These are phyloP conservation scores for Dreissena rostriformis DNA, from an alignment of 1,140 invertebrate species.

Conservation along the genomic window DNA sequence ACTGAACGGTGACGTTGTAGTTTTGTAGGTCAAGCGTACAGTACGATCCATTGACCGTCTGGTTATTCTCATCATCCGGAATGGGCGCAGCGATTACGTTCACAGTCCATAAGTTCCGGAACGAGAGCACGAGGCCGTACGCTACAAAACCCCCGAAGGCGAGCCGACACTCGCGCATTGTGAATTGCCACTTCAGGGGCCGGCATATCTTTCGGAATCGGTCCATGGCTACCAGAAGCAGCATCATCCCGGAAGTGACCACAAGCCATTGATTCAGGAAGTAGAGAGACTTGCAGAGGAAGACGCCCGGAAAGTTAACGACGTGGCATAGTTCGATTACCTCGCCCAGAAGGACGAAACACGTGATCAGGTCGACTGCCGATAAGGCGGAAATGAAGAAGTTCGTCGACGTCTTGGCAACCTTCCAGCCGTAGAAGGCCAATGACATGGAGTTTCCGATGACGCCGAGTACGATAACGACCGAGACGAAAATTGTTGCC, in stretches of 20 bases:
- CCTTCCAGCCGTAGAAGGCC: not conserved
- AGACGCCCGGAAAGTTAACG: not conserved
- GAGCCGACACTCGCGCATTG: not conserved
- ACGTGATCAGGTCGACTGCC: not conserved
- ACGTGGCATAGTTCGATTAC: not conserved
- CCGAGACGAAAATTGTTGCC: not conserved
- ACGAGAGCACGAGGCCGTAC: not conserved
- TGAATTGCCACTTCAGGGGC: slow-evolving; percentile 27
- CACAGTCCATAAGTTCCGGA: not conserved
- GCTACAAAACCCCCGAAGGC: not conserved
- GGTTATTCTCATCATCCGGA: not conserved
- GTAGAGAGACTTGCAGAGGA: not conserved
- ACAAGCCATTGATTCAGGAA: slow-evolving; percentile 9
- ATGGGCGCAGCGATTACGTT: not conserved
- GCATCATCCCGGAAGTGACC: slow-evolving; percentile 2
- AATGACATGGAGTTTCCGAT: not conserved
- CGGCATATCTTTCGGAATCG: slow-evolving; percentile 27
- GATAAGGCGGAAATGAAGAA: not conserved
- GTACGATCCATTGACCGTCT: not conserved
- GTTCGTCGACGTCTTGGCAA: not conserved
- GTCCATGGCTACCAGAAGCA: slow-evolving; percentile 18
- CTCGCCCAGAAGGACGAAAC: not conserved
- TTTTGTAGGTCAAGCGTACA: not conserved
- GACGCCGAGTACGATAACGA: not conserved
- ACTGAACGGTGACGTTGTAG: not conserved